These are phyloP conservation scores for Crax fasciolata DNA, from an alignment of 2,797 vertebrate genomes.

Conservation along the genomic window DNA sequence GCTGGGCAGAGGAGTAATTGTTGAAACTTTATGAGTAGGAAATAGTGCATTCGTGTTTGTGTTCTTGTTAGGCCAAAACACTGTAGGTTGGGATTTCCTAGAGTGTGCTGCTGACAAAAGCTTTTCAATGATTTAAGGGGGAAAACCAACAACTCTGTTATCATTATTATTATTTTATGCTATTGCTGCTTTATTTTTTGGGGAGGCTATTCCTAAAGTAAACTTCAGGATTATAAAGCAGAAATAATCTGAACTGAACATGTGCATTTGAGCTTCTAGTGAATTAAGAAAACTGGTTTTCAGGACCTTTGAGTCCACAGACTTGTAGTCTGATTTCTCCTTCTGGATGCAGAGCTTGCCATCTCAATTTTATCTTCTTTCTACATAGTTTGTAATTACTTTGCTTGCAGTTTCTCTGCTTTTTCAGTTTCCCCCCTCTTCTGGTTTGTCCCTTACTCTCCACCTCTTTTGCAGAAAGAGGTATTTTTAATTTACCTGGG, in stretches of 20 bases:
- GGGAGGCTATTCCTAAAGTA: neutral
- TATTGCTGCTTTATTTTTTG: neutral
- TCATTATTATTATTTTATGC: neutral
- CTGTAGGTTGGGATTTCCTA: neutral
- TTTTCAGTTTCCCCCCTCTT: neutral
- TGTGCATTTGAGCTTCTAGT: neutral
- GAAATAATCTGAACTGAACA: neutral
- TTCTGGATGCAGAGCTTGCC: neutral
- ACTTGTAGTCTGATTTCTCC: neutral
- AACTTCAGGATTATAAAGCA: neutral
- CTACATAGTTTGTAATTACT: neutral
- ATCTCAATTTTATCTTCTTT: neutral
- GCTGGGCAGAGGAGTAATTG: neutral
- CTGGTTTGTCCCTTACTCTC: neutral
- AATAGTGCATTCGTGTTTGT: neutral
- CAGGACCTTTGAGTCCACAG: neutral
- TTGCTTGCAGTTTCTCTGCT: neutral
- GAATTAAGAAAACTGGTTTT: neutral
- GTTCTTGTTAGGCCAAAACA: neutral
- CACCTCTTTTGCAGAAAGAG: neutral
- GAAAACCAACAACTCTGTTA: neutral
- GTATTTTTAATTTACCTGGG: neutral
- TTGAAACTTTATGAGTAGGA: neutral
- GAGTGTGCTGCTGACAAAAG: neutral
- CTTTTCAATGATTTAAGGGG: neutral